Evolutionary conservation across 64 coral and sea anemone species (phyloP), one percentile per base, ranked within the genome.

Genomic region (Montipora cactus): DNA sequence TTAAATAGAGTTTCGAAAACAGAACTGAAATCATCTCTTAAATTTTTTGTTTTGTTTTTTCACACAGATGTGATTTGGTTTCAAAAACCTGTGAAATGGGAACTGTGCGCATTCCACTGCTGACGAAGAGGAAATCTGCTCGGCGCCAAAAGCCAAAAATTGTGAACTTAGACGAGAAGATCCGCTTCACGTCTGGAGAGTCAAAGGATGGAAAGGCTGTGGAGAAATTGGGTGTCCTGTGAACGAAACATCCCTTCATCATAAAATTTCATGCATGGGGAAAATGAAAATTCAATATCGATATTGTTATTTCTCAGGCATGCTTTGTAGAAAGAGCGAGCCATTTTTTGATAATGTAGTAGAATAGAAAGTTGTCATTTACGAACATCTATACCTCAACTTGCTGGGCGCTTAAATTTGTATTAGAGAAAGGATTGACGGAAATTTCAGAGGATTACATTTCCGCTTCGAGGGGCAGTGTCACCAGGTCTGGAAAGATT

Each of bases 41-140:
- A 57, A 57, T 57, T 57, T 37, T 57, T 57, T 57, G 53, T 57
- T 2, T 57, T 11, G 11, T 57, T 6, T 71, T 48, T 18, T 15
- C 9, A 19, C 15, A 8, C 66, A 86, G 82, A 22, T 86, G 82
- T 49, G 82, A 86, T 45, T 3, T 49, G 10, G 47, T 13, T 0
- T 47, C 82, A 0, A 16, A 50, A n/a, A 86, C 19, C 47, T 86
- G 82, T 19, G 8, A 23, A 2, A 44, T 59, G 46, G 47, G 66
- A 21, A 23, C n/a, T 21, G 62, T 51, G 14, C 82, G 46, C 59
- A 16, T 86, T 50, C 82, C 82, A 13, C 50, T 86, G 82, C 64
- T 86, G 82, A 50, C n/a, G 66, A 86, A 72, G 45, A 86, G 16
- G 8, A 69, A 49, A 11, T 50, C 82, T 3, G 0, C 82, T 21